phyloP scores from a whole-genome alignment of 2,113 vertebrate genomes.

The Albula glossodonta region DNA sequence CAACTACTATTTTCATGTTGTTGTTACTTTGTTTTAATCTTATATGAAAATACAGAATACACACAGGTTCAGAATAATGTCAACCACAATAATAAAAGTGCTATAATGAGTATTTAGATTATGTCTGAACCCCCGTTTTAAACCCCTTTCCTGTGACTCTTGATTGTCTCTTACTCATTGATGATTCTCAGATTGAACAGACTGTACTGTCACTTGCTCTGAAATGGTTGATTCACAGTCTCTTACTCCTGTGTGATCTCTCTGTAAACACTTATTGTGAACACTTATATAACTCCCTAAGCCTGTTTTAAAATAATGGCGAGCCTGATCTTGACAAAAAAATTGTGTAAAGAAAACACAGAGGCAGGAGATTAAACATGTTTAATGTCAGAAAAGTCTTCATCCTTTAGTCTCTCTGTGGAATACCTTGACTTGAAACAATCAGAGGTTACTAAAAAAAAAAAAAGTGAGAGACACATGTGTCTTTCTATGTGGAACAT shows the following conservation, averaged over 20 bases:
- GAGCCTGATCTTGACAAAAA: not conserved
- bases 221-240: not conserved
- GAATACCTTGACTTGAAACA: too few species aligned
- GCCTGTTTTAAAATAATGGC: not conserved
- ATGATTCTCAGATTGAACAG: not conserved
- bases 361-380: not conserved
- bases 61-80: not conserved
- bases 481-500: too few species aligned
- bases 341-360: not conserved
- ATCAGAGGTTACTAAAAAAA: not conserved
- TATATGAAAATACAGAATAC: not conserved
- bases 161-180: not conserved
- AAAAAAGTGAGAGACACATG: not conserved
- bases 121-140: too few species aligned
- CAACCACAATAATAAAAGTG: not conserved
- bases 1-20: not conserved
- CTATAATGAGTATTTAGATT: not conserved
- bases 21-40: not conserved
- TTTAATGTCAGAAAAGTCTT: too few species aligned
- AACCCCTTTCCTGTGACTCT: not conserved
- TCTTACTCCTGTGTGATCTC: not conserved
- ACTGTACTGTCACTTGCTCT: not conserved
- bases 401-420: too few species aligned
- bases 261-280: not conserved
- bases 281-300: not conserved